Percentiles rank a stretch among this genome's conserved stretches.
phyloP scores from a whole-genome alignment of 1,140 invertebrate species.

The Formica selysi region DNA sequence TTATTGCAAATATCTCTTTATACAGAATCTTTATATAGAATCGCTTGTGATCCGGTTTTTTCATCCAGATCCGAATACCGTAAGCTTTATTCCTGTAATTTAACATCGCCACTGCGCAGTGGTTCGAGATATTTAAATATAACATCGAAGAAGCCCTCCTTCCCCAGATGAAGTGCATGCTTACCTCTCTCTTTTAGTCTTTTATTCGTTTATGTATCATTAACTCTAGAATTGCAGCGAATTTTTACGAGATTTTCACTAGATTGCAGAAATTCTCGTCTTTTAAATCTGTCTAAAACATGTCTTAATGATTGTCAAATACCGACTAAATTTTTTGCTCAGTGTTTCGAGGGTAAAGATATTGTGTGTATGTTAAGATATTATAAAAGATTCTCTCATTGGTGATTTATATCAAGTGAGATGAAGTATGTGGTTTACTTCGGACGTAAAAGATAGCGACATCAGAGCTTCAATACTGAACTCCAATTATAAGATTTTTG shows the following conservation, averaged over 20 bases:
- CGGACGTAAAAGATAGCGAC: neutral
- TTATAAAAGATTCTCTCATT: neutral
- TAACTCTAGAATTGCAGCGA: neutral
- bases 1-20: slow-evolving; percentile 58
- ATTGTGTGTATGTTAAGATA: neutral
- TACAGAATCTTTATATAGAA: slow-evolving; percentile 35
- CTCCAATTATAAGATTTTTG: neutral
- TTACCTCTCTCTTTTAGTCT: neutral
- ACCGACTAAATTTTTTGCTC: slow-evolving; percentile 1
- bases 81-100: slow-evolving; percentile 63
- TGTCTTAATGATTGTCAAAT: neutral
- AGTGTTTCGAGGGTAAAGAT: neutral
- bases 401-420: neutral
- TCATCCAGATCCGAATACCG: slow-evolving; percentile 66
- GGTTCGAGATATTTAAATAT: slow-evolving; percentile 14
- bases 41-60: slow-evolving; percentile 68
- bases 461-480: neutral
- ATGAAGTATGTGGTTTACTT: neutral
- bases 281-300: neutral
- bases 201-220: neutral
- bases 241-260: neutral
- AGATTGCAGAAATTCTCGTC: neutral
- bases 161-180: neutral
- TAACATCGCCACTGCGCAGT: slow-evolving; percentile 64
- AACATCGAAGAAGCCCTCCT: neutral